phyloP scores from a whole-genome alignment of 1,140 invertebrate species.

The Trichonephila clavipes region DNA sequence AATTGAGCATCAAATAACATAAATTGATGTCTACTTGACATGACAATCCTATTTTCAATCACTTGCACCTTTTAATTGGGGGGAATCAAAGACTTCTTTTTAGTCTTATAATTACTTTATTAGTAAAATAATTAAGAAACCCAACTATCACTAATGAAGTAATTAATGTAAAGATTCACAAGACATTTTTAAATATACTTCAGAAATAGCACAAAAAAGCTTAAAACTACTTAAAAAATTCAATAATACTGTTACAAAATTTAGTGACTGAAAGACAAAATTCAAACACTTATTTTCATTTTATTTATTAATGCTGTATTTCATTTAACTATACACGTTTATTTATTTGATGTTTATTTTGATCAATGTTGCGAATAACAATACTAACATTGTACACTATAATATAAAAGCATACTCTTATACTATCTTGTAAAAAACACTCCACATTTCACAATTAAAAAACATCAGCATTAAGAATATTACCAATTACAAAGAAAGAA shows the following conservation, averaged over 20 bases:
- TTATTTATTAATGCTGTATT: slow-evolving; percentile 31
- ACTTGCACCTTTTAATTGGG: too few species aligned
- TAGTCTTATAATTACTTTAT: too few species aligned
- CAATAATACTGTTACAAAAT: too few species aligned
- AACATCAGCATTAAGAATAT: not conserved
- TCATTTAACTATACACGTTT: slow-evolving; percentile 24
- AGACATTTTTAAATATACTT: too few species aligned
- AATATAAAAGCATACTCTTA: slow-evolving; percentile 4
- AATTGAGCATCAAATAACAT: too few species aligned
- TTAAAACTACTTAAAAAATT: not conserved
- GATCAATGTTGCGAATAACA: slow-evolving; percentile 26
- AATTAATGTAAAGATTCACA: too few species aligned
- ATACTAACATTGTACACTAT: not conserved
- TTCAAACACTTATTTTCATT: not conserved
- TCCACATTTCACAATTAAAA: slow-evolving; percentile 8
- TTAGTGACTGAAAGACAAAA: not conserved
- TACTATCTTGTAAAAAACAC: not conserved
- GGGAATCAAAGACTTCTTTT: too few species aligned
- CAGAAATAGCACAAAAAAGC: not conserved
- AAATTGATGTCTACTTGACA: too few species aligned
- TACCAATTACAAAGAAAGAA: not conserved
- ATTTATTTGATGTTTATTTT: slow-evolving; percentile 25
- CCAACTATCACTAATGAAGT: too few species aligned
- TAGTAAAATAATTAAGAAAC: too few species aligned
- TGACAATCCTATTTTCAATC: too few species aligned